Percentiles rank a stretch among this genome's conserved stretches.
Conservation (phyloP, 2,888 invertebrate species). For the Pristionchus maxplancki region DNA sequence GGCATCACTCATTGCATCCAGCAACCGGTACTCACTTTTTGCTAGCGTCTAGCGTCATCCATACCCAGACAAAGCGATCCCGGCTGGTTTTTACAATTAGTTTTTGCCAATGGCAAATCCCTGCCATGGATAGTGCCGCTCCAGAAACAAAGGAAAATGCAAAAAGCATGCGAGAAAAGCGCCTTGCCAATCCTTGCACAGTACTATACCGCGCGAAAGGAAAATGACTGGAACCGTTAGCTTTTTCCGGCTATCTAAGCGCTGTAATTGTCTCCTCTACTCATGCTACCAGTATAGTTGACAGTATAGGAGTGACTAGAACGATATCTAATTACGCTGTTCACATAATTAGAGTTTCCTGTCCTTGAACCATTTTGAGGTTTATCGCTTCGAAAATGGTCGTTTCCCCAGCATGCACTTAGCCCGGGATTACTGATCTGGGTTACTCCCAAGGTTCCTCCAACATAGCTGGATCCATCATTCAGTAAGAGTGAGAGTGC, state of each 20-base stretch:
- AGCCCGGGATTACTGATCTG: conserved; percentile 27
- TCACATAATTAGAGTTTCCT: not conserved
- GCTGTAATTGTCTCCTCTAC: not conserved
- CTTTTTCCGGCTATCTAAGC: not conserved
- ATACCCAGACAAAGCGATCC: not conserved
- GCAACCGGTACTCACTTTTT: not conserved
- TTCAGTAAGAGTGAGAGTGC: conserved; percentile 27
- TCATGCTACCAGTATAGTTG: not conserved
- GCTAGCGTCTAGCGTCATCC: not conserved
- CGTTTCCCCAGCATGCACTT: conserved; percentile 2
- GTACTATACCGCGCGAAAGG: not conserved
- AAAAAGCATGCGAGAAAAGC: too few species aligned
- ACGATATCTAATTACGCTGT: not conserved
- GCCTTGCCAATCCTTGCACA: not conserved
- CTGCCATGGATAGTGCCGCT: not conserved
- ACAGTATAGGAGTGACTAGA: not conserved
- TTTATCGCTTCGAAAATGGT: not conserved
- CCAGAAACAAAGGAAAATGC: too few species aligned
- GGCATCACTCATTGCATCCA: not conserved
- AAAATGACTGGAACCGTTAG: conserved; percentile 33
- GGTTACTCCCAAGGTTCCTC: conserved; percentile 28
- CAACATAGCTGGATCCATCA: not conserved
- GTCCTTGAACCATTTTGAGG: not conserved
- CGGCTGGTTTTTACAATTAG: not conserved
- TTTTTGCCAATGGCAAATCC: not conserved